Base-by-base conservation (phyloP, 2,888 invertebrate genomes). In the Stenoptilia bipunctidactyla region DNA sequence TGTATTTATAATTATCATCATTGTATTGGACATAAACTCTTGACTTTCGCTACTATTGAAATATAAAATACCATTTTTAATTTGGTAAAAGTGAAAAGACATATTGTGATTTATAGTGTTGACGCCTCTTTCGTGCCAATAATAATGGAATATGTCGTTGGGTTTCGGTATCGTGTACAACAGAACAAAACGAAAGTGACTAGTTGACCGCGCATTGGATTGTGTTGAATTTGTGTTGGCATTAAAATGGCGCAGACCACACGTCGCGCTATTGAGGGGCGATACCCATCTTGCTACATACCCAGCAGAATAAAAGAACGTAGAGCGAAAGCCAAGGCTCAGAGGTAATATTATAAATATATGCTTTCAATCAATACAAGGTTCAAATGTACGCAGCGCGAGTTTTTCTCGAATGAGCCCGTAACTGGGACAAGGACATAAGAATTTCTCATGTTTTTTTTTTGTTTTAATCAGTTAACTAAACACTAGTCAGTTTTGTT, bases 231-330 rank as follows among this genome's bases (percentile, higher is more conserved):
- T 9, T 34, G 34, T 13, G 9, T 34, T 13, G 13, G 4, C 47
- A 42, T 46, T 53, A 79, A 66, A 68, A 92, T 92, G 92, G 90
- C 92, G 54, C 90, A 90, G 70, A 91, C 91, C 15, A 85, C 88
- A 47, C 86, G 91, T 65, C 85, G 86, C 52, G 86, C 90, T 39
- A 84, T 92, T 43, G 92, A 90, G 58, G 93, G 93, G 43, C 85
- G 86, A 51, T 87, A 88, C 61, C 93, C 94, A 38, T 88, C 92
- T n/a, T 93, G 93, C 65, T 92, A 92, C 45, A 85, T 89, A 52
- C 84, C 82, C 35, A 85, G 85, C 45, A 88, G 94, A 48, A 74
- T 94, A 39, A 92, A 93, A 53, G 93, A 94, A 53, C 86, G 93
- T 44, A 84, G 87, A 49, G 88, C 88, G 0, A 89, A 89, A 61